Percentiles rank a stretch among this genome's conserved stretches.
These are phyloP conservation scores for Sialis lutaria DNA, from an alignment of 2,888 invertebrate genomes.

Conservation along the genomic window DNA sequence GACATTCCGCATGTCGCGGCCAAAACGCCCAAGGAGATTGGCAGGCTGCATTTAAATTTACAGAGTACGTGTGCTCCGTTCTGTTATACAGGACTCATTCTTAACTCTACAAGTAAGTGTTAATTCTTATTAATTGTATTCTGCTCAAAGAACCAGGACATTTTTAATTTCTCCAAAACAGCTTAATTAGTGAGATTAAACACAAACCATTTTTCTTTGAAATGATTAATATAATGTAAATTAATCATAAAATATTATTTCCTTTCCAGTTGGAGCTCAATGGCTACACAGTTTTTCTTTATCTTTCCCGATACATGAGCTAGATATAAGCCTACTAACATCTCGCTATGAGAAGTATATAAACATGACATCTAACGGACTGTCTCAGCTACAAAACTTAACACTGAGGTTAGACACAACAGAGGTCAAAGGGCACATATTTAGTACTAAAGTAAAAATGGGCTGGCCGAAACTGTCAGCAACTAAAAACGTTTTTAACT, in stretches of 20 bases:
- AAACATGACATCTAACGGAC: constrained; percentile 28
- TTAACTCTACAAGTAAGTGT: constrained; percentile 40
- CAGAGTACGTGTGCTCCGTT: constrained; percentile 48
- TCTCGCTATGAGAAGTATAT: constrained; percentile 40
- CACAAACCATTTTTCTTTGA: no score
- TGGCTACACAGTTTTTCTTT: constrained; percentile 48
- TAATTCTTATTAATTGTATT: neutral
- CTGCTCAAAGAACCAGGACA: no score
- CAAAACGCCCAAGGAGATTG: constrained; percentile 32
- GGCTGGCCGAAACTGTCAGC: constrained; percentile 45
- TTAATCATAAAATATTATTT: constrained; percentile 4
- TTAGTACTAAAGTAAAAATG: constrained; percentile 45
- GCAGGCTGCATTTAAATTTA: constrained; percentile 53
- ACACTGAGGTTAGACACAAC: constrained; percentile 61
- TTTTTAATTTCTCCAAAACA: no score
- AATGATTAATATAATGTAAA: no score
- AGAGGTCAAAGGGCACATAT: constrained; percentile 44
- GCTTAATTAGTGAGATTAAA: no score
- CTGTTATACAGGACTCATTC: constrained; percentile 62
- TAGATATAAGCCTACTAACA: constrained; percentile 47
- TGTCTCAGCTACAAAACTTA: constrained; percentile 41
- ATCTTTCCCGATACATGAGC: constrained; percentile 46
- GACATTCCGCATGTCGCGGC: constrained; percentile 27
- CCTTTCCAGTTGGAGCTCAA: constrained; percentile 37
- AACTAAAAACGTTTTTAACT: constrained; percentile 32